Evolutionary conservation across 1,140 invertebrate genomes (phyloP), one percentile per base, ranked within the genome.

Genomic region (Eubasilissa regina): DNA sequence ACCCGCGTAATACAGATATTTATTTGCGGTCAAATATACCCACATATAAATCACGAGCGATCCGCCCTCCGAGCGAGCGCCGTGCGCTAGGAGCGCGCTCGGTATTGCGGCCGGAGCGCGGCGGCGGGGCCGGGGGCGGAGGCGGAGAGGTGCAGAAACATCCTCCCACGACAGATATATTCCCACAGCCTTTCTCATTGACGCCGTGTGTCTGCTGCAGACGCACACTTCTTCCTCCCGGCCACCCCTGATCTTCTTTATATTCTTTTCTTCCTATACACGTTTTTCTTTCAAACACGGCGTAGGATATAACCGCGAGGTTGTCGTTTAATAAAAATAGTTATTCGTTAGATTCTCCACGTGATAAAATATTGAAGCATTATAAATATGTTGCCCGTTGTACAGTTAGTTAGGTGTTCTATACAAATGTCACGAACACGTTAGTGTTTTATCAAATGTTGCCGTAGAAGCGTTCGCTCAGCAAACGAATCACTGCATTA

Each of bases 251-350:
- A 64, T 64, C 21, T 35, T 12, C 62, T 64, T 44, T 64, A 9
- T 64, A 64, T 64, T 35, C 62, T 10, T 64, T 44, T 64, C 35
- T 35, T 64, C 62, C n/a, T 64, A 10, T 64, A 62, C 15, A 56
- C 15, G 6, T 4, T 19, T 56, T 56, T 56, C 53, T 35, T 35
- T 35, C 25, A 35, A 35, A 35, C 25, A 35, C 25, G 25, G 1
- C 25, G 25, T 35, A n/a, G n/a, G n/a, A n/a, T 12, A 12, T 55
- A 55, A 55, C 51, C 12, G 53, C 25, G 1, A 35, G 25, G 7
- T 56, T 17, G 53, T 56, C 53, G 4, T 56, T 56, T n/a, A 35
- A 35, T 35, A 1, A 35, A 35, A 35, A 35, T 35, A 35, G 1
- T 35, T 35, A 3, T 6, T 35, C 25, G 25, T 35, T 35, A 6